phyloP scores from a whole-genome alignment of 2,113 vertebrate genomes.

The Etheostoma cragini region DNA sequence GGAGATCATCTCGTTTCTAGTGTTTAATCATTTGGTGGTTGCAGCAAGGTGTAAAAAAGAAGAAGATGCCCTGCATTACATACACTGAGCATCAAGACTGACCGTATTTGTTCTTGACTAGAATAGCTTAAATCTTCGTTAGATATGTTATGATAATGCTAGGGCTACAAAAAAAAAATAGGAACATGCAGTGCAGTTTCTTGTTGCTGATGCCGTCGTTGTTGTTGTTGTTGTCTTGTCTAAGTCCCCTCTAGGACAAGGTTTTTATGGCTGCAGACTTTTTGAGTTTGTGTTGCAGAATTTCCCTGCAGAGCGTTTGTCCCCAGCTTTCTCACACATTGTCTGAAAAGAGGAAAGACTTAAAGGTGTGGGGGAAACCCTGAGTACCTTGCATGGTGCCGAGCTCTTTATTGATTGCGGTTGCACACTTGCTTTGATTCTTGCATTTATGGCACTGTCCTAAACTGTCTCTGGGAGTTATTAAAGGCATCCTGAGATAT shows the following conservation, averaged over 20 bases:
- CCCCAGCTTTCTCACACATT: background rate
- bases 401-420: background rate
- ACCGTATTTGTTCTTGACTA: background rate
- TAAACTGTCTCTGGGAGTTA: background rate
- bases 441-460: background rate
- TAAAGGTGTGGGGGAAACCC: background rate
- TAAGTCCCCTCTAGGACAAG: background rate
- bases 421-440: background rate
- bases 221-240: background rate
- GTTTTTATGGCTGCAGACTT: background rate
- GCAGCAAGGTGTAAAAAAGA: no score
- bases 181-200: constrained; percentile 1
- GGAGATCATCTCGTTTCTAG: background rate
- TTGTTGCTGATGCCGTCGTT: background rate
- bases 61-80: background rate
- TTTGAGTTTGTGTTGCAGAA: background rate
- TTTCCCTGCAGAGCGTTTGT: background rate
- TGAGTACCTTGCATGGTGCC: background rate
- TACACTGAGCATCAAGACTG: background rate
- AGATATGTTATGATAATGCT: background rate
- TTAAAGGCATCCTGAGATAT: background rate
- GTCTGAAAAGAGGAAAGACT: background rate
- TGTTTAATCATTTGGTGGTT: background rate
- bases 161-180: background rate
- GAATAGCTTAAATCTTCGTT: background rate